Evolutionary conservation across 2,888 invertebrate species (phyloP), one percentile per base, ranked within the genome.

Genomic region (Rhimphoctona megacephalus): DNA sequence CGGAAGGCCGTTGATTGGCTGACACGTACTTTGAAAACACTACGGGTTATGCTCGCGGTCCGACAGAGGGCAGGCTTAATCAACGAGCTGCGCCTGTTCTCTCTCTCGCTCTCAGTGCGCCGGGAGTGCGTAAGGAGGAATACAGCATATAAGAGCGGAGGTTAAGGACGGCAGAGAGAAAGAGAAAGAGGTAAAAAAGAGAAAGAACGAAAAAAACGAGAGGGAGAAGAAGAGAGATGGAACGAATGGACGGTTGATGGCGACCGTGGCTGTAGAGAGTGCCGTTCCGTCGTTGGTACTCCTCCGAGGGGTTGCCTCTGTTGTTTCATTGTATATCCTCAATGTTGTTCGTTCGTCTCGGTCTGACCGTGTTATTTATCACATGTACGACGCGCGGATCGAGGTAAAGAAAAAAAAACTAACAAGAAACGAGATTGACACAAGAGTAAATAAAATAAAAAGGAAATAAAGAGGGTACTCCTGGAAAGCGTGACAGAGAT

Each of bases 1-100:
- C 86, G 89, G 85, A 87, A 89, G 87, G 88, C 87, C 88, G 90
- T 89, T 90, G 90, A 91, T 91, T 91, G 92, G 91, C 91, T 46
- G 33, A 39, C 52, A 36, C 52, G 30, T 67, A 83, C 90, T 91
- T 91, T 90, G 90, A 91, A 90, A 87, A 67, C 54, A 54, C 54
- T 39, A 74, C 69, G 78, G 76, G 88, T 88, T 88, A 72, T 78
- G 70, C 85, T 64, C 67, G 64, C 61, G 64, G 88, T 81, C 78
- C 85, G 85, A 83, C 69, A 87, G 85, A 89, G 89, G 87, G 82
- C 88, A 83, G 64, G 22, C 39, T 22, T 49, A 70, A 61, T 67
- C 78, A 54, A 52, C 76, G 78, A 64, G 30, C 19, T 69, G 43
- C 36, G 36, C 70, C 49, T 72, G 64, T 70, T n/a, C 77, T 54